Conservation (phyloP, 2,888 invertebrate species). For the Apocheima hispidaria region DNA sequence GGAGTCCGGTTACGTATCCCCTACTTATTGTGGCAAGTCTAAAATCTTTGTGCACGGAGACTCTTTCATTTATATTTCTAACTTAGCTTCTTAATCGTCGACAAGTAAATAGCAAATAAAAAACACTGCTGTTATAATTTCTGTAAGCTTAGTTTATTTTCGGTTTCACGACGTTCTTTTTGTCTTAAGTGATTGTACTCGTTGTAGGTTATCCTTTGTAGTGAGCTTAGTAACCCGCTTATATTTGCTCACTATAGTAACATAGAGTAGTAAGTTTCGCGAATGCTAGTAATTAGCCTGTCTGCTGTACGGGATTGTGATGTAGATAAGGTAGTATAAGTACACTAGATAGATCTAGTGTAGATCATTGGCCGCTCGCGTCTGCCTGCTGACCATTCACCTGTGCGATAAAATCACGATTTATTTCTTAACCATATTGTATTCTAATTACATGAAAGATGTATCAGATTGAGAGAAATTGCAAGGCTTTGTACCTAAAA, state of each 20-base stretch:
- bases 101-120: constrained; percentile 42
- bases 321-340: constrained; percentile 25
- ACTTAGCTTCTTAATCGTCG: constrained; percentile 47
- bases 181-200: neutral
- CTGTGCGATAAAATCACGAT: constrained; percentile 27
- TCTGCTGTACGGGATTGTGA: constrained; percentile 20
- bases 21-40: constrained; percentile 66
- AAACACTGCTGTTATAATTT: neutral
- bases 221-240: neutral
- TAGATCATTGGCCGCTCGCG: constrained; percentile 50
- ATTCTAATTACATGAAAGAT: constrained; percentile 32
- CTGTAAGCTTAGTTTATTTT: constrained; percentile 7
- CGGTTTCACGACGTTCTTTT: neutral
- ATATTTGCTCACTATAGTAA: neutral
- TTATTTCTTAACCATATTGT: constrained; percentile 29
- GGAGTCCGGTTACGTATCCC: constrained; percentile 81
- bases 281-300: constrained; percentile 43
- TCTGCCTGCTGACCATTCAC: constrained; percentile 39
- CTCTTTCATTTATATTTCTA: constrained; percentile 61
- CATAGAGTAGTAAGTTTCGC: constrained; percentile 15
- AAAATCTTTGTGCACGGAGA: constrained; percentile 68
- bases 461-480: neutral
- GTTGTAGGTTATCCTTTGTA: neutral
- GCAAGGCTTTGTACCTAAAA: too few relatives aligned
- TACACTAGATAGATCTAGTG: constrained; percentile 48